These are phyloP conservation scores for Pica pica DNA, from an alignment of 2,113 vertebrate species.

Conservation along the genomic window DNA sequence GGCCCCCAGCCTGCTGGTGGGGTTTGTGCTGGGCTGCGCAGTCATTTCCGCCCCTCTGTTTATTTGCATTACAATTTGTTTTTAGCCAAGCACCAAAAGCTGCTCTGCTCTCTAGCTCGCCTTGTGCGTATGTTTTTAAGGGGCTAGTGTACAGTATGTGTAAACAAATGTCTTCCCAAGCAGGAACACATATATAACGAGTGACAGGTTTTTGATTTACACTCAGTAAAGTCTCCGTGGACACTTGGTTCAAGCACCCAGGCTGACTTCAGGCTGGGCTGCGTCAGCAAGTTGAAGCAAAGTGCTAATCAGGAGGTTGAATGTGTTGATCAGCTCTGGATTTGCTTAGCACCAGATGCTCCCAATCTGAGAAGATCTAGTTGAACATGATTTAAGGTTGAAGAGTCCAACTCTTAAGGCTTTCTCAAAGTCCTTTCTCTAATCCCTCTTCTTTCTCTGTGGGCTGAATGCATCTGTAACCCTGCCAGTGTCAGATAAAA, in stretches of 20 bases:
- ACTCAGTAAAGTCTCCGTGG: background rate
- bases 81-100: slow-evolving; percentile 31
- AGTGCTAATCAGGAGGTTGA: slow-evolving; percentile 57
- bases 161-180: slow-evolving; percentile 49
- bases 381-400: slow-evolving; percentile 55
- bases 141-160: slow-evolving; percentile 9
- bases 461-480: slow-evolving; percentile 65
- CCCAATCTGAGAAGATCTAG: slow-evolving; percentile 54
- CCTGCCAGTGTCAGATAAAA: slow-evolving; percentile 67
- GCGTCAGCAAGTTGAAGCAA: slow-evolving; percentile 50
- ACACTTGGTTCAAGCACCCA: background rate
- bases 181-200: slow-evolving; percentile 22
- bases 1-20: background rate
- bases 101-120: background rate
- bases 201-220: slow-evolving; percentile 55
- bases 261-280: slow-evolving; percentile 36
- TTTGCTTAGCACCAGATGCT: slow-evolving; percentile 60
- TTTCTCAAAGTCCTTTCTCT: slow-evolving; percentile 61
- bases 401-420: slow-evolving; percentile 37
- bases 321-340: slow-evolving; percentile 56
- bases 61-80: slow-evolving; percentile 56
- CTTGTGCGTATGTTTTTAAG: slow-evolving; percentile 12
- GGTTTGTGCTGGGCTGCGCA: slow-evolving; percentile 20
- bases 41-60: slow-evolving; percentile 55
- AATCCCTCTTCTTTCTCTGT: slow-evolving; percentile 57